phyloP scores from a whole-genome alignment of 2,888 invertebrate species.

The Ectobius pallidus region DNA sequence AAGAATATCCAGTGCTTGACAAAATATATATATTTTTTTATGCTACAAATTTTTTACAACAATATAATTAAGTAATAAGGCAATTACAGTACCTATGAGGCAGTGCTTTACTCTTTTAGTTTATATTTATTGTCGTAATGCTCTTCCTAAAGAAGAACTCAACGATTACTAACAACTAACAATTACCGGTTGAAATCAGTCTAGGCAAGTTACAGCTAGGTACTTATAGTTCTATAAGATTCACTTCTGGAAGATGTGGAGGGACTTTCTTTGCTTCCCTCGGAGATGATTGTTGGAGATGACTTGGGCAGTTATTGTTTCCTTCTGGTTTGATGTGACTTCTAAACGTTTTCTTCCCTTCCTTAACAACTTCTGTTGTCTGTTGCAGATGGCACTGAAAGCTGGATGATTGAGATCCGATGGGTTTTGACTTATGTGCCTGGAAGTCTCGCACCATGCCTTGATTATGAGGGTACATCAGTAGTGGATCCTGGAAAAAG shows the following conservation, averaged over 20 bases:
- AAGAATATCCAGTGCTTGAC: too few relatives aligned
- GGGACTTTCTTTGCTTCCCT: background rate
- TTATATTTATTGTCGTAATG: too few relatives aligned
- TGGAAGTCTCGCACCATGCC: conserved; percentile 56
- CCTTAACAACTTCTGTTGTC: background rate
- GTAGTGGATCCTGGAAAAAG: conserved; percentile 56
- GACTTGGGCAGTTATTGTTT: background rate
- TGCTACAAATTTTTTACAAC: too few relatives aligned
- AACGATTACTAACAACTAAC: background rate
- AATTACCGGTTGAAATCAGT: background rate
- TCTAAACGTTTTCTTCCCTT: background rate
- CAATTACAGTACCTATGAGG: too few relatives aligned
- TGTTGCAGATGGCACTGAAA: conserved; percentile 37
- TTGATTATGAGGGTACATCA: conserved; percentile 66
- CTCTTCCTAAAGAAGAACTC: too few relatives aligned
- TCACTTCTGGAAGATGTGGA: conserved; percentile 1
- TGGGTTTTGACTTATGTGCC: conserved; percentile 21
- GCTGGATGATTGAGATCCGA: conserved; percentile 32
- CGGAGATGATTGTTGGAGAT: background rate
- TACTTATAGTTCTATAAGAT: conserved; percentile 34
- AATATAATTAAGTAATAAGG: too few relatives aligned
- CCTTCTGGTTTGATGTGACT: conserved; percentile 24
- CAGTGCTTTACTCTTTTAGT: too few relatives aligned
- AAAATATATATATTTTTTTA: too few relatives aligned
- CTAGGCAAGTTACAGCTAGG: background rate